Evolutionary conservation across 2,113 vertebrate species (phyloP).

Genomic region (Gymnarchus niloticus): DNA sequence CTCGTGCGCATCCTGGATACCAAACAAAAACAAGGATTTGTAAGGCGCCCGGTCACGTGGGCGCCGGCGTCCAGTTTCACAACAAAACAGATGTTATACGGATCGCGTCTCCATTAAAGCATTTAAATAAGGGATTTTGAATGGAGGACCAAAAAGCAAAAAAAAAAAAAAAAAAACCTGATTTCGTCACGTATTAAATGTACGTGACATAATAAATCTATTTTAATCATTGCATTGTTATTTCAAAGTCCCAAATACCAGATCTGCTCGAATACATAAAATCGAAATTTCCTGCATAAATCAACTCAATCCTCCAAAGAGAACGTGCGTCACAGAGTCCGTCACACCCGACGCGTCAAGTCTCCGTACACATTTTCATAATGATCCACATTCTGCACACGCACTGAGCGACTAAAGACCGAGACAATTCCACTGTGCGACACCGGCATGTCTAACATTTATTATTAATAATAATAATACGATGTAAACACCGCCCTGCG

Average conservation of each 20-base stretch:
- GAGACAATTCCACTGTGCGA: not conserved
- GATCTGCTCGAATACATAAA: not conserved
- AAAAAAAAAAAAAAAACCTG: not conserved
- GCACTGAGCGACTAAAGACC: not conserved
- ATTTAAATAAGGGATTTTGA: constrained; percentile 5
- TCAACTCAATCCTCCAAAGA: not conserved
- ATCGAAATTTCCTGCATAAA: not conserved
- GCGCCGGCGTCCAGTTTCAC: constrained; percentile 77
- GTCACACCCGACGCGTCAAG: not conserved
- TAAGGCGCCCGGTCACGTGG: constrained; percentile 73
- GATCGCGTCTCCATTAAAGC: constrained; percentile 40
- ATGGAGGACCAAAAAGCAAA: not conserved
- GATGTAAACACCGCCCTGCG: too few species aligned
- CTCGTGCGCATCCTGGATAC: constrained; percentile 63
- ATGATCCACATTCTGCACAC: not conserved
- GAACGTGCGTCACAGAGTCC: not conserved
- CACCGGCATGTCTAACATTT: not conserved
- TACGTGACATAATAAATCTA: not conserved
- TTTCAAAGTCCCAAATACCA: not conserved
- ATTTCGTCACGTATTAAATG: not conserved
- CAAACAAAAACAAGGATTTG: constrained; percentile 63
- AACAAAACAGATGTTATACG: constrained; percentile 86
- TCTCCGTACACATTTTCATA: not conserved
- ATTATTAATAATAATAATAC: not conserved
- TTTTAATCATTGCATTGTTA: too few species aligned